Evolutionary conservation across 1,140 invertebrate species (phyloP), one percentile per base, ranked within the genome.

Genomic region (Apis mellifera): DNA sequence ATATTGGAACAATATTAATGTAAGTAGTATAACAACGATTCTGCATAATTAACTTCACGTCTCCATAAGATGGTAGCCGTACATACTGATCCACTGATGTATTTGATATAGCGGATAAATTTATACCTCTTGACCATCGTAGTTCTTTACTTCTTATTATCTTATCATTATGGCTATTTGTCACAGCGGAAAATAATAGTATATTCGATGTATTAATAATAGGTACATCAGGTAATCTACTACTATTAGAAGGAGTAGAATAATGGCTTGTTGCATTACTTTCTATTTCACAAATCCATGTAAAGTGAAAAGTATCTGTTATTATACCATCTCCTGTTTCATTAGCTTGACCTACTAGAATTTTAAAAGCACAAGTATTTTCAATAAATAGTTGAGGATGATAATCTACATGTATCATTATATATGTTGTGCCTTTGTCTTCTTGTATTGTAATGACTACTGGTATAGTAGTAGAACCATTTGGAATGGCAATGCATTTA

Each of bases 41-140:
- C 78, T 95, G 92, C 75, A 97, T 95, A 8, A 95, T 94, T 7
- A 98, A 93, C 92, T 97, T 97, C 0, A 97, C 94, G 90, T 97
- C 96, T 7, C 96, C 95, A 84, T 95, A 94, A 60, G 94, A 93
- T 1, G 96, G 96, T 62, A 98, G 92, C 65, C 95, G 93, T 13
- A 97, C 93, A 90, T 97, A 97, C 84, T 96, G 96, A 78, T 96
- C 95, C 78, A 89, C 85, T 12, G 86, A 71, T 60, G 65, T 79
- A n/a, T 69, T 75, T 13, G 91, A 86, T 65, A 88, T 87, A 1
- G 82, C 69, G 1, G 90, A 89, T 23, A 93, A 83, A 81, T 90
- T 90, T 64, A 94, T 90, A 48, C 88, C 88, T 70, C 90, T 88
- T 0, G 93, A 94, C 93, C 93, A 94, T 21, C 85, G 88, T 11